Conservation (phyloP, 1,140 invertebrate species). For the Zeugodacus cucurbitae region DNA sequence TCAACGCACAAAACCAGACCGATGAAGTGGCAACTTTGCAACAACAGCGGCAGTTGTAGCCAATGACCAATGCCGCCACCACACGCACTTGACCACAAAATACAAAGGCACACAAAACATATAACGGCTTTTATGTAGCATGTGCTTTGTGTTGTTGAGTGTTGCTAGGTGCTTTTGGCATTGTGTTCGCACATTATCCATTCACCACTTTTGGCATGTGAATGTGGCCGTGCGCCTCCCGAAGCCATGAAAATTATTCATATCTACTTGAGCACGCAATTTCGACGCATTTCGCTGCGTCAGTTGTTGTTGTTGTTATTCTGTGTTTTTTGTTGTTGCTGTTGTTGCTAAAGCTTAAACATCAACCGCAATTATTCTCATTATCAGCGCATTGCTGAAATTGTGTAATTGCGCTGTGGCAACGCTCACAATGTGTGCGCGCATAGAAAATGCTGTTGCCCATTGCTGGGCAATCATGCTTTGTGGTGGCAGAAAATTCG, state of each 20-base stretch:
- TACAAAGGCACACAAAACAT: background rate
- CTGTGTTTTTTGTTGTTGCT: background rate
- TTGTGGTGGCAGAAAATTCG: background rate
- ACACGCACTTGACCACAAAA: background rate
- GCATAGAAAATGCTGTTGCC: background rate
- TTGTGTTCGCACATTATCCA: background rate
- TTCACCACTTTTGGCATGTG: background rate
- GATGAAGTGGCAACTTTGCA: background rate
- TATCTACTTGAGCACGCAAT: slow-evolving; percentile 1
- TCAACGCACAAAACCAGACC: background rate
- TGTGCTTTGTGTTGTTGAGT: background rate
- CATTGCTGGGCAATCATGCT: background rate
- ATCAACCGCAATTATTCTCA: background rate
- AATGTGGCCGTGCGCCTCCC: background rate
- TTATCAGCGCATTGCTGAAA: slow-evolving; percentile 2
- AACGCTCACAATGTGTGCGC: background rate
- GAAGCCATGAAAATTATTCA: background rate
- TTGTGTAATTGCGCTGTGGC: background rate
- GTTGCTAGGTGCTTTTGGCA: background rate
- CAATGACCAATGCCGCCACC: background rate
- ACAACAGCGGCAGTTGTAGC: background rate
- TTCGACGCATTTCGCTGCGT: background rate
- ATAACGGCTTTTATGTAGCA: background rate
- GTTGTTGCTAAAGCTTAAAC: background rate
- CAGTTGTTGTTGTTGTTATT: background rate